Evolutionary conservation across 2,113 vertebrate genomes (phyloP), one percentile per base, ranked within the genome.

Genomic region (Cnemophilus loriae): DNA sequence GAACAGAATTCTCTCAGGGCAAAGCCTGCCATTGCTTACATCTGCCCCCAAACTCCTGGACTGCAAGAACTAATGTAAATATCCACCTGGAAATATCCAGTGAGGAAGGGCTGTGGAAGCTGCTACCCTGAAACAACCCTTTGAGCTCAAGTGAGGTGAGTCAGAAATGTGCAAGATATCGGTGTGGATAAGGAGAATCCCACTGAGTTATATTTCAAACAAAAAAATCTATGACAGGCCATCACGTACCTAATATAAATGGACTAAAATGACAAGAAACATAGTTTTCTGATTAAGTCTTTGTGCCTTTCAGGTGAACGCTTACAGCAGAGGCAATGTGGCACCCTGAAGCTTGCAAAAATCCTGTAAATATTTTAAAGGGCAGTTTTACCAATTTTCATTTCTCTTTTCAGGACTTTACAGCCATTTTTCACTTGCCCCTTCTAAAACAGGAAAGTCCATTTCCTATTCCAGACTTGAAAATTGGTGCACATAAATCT

Each of bases 1-100:
- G 94, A 96, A 92, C 57, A 95, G 89, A 96, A 90, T 96, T 97
- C 81, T 69, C 82, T 82, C 33, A 60, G 89, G 94, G 83, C 94
- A 76, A 89, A 49, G n/a, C 41, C 70, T 55, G 17, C 95, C 84
- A 68, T 87, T 52, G 20, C 67, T 64, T 86, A 89, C 10, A 2
- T 60, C 41, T 84, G n/a, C 46, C 44, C 37, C 53, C 74, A 47
- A 53, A 80, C 16, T 70, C 18, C 76, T 42, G 46, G 24, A 32
- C 60, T 83, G 60, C 30, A 55, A 60, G 56, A 74, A 23, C 57
- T 65, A 21, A 70, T 39, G 32, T 5, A 46, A 32, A n/a, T 49
- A 61, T 27, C 71, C 64, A 71, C 84, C 84, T 89, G 89, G 84
- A 84, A 95, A 55, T 41, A 80, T 20, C 85, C 60, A 60, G 49